Evolutionary conservation across 2,113 vertebrate species (phyloP).

Genomic region (Tupaia chinensis): DNA sequence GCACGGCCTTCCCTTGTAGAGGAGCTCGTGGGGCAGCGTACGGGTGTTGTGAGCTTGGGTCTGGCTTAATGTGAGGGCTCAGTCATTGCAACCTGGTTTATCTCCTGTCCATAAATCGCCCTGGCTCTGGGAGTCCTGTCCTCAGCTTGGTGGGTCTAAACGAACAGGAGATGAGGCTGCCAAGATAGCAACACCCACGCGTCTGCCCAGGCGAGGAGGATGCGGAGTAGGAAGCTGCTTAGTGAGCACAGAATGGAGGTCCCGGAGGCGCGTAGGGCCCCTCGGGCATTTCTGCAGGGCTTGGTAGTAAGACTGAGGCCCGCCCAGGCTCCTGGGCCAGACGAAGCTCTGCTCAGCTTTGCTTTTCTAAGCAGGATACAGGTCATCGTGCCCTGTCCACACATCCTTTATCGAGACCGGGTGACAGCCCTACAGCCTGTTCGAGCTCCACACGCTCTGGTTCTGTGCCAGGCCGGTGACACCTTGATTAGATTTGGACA

Average conservation of each 20-base stretch:
- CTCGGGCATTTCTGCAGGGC: neutral
- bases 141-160: neutral
- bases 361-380: neutral
- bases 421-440: neutral
- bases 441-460: too few relatives aligned
- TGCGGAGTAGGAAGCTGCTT: neutral
- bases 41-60: accelerated
- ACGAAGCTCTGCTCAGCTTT: neutral
- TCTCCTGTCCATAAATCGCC: neutral
- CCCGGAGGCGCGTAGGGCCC: neutral
- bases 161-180: neutral
- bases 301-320: too few relatives aligned
- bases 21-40: neutral
- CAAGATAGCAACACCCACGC: accelerated
- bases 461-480: neutral
- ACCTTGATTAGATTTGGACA: neutral
- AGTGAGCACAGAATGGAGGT: neutral
- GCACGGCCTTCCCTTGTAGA: neutral
- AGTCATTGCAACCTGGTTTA: accelerated
- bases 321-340: too few relatives aligned
- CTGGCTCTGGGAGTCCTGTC: accelerated
- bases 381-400: neutral
- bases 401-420: conserved; percentile 47
- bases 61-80: neutral
- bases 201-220: neutral